Evolutionary conservation across 2,888 invertebrate genomes (phyloP).

Genomic region (Drosophila crucigera): DNA sequence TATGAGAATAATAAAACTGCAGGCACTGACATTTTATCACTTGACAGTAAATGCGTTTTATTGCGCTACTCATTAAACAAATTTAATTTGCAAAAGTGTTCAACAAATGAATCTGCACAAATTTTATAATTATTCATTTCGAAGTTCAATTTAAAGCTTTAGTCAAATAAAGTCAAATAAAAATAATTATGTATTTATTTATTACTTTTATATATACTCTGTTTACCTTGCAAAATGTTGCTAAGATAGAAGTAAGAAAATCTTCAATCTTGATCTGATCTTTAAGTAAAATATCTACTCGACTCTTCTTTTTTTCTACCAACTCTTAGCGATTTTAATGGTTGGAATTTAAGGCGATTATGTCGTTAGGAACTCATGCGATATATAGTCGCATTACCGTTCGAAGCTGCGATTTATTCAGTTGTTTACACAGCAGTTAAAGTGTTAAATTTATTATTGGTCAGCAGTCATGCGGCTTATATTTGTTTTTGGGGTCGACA

Average conservation of each 20-base stretch:
- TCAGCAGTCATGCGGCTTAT: constrained; percentile 69
- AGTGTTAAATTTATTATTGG: constrained; percentile 79
- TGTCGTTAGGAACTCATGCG: constrained; percentile 29
- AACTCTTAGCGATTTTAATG: neutral
- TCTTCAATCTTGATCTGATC: neutral
- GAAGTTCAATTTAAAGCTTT: neutral
- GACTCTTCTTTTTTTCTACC: no score
- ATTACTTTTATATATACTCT: neutral
- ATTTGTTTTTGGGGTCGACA: constrained; percentile 70
- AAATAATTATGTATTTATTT: neutral
- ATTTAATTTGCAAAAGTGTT: constrained; percentile 69
- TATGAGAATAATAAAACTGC: constrained; percentile 37
- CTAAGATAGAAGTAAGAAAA: neutral
- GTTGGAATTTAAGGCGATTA: constrained; percentile 44
- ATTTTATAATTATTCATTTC: neutral
- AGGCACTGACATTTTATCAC: constrained; percentile 77
- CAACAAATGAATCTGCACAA: constrained; percentile 16
- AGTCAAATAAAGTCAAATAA: no score
- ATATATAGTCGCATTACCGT: constrained; percentile 28
- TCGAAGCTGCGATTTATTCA: constrained; percentile 49
- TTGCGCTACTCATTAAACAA: constrained; percentile 80
- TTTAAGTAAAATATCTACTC: neutral
- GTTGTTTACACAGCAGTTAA: constrained; percentile 73
- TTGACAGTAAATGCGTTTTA: constrained; percentile 82
- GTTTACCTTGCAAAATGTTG: neutral